Evolutionary conservation across 2,888 invertebrate genomes (phyloP).

Genomic region (Lycocerus yunnanus): DNA sequence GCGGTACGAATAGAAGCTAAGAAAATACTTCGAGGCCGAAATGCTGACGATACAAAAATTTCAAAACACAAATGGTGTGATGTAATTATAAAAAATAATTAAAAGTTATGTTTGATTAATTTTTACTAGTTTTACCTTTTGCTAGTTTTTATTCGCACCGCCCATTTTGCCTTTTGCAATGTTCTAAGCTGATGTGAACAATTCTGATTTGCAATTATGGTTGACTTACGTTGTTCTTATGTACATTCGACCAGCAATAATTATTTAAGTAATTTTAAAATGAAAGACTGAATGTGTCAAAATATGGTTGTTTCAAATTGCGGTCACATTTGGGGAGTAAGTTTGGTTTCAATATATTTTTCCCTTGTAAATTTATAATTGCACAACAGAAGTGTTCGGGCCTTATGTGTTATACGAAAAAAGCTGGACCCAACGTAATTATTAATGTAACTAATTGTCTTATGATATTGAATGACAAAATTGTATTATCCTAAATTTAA

Average conservation of each 20-base stretch:
- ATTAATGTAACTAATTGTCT: not conserved
- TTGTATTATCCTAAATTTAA: not conserved
- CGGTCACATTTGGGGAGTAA: not conserved
- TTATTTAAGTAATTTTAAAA: not conserved
- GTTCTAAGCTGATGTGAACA: not conserved
- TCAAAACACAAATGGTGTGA: too few relatives aligned
- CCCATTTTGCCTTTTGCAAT: not conserved
- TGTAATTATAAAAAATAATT: too few relatives aligned
- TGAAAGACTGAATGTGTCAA: not conserved
- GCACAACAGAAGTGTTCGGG: conserved; percentile 10
- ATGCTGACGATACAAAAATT: too few relatives aligned
- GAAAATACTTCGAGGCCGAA: too few relatives aligned
- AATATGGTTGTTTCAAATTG: not conserved
- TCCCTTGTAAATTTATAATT: conserved; percentile 2
- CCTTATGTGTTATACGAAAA: conserved; percentile 4
- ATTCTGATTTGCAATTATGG: conserved; percentile 4
- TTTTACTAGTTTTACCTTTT: too few relatives aligned
- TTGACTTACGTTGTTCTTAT: not conserved
- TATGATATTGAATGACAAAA: not conserved
- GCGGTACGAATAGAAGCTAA: too few relatives aligned
- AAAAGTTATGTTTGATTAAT: too few relatives aligned
- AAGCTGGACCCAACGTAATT: not conserved
- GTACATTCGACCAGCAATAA: not conserved
- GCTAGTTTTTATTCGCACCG: too few relatives aligned
- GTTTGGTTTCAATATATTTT: not conserved